These are phyloP conservation scores for Epinotia ramella DNA, from an alignment of 2,888 invertebrate genomes.

Conservation along the genomic window DNA sequence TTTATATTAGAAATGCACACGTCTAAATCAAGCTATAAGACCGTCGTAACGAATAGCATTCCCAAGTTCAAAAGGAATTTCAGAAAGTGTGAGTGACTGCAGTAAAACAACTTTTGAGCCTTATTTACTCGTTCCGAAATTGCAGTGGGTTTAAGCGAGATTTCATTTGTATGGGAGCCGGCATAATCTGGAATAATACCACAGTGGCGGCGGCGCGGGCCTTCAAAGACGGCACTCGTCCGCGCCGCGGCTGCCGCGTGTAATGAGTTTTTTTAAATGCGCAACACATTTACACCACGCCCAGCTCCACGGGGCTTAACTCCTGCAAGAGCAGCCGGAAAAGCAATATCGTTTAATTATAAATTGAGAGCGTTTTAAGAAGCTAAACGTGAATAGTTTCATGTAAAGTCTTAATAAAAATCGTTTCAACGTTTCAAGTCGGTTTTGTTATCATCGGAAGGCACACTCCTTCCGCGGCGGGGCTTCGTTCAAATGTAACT, in stretches of 20 bases:
- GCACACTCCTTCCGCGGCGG: constrained; percentile 32
- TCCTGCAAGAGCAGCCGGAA: constrained; percentile 62
- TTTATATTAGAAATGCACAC: constrained; percentile 16
- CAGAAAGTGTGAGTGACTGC: constrained; percentile 71
- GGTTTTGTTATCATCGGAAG: constrained; percentile 49
- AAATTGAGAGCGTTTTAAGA: constrained; percentile 21
- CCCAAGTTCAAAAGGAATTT: constrained; percentile 69
- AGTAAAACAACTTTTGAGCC: constrained; percentile 80
- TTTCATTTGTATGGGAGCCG: constrained; percentile 84
- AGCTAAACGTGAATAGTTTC: constrained; percentile 8
- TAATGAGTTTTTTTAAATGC: constrained; percentile 84
- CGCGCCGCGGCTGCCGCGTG: constrained; percentile 78
- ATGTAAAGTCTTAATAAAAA: constrained; percentile 4
- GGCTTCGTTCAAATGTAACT: constrained; percentile 64
- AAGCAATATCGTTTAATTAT: constrained; percentile 42
- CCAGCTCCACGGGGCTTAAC: constrained; percentile 71
- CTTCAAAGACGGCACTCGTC: constrained; percentile 84
- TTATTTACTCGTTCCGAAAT: constrained; percentile 83
- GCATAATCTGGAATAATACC: constrained; percentile 84
- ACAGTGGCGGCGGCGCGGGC: constrained; percentile 78
- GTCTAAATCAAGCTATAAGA: constrained; percentile 20
- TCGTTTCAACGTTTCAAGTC: background rate
- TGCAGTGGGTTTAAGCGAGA: constrained; percentile 84
- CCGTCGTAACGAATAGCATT: constrained; percentile 50
- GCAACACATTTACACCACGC: constrained; percentile 79